A percentile compares a stretch with the other conserved stretches of the same genome.
These are phyloP conservation scores for Channa maculata DNA, from an alignment of 2,113 vertebrate genomes.

Conservation along the genomic window DNA sequence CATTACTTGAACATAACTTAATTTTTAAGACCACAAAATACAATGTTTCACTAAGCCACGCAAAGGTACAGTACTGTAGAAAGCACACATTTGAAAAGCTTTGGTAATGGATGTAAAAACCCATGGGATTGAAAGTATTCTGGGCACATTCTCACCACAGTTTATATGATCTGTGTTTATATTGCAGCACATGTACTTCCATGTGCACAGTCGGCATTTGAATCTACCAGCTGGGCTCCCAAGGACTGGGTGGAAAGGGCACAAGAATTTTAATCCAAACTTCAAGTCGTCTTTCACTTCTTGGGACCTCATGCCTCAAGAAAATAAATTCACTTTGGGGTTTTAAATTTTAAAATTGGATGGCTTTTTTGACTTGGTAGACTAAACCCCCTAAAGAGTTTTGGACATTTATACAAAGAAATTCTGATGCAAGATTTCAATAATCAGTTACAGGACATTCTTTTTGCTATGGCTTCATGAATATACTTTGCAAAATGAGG, in stretches of 20 bases:
- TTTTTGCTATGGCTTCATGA: background rate
- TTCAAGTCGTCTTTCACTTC: no score
- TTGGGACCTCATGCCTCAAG: background rate
- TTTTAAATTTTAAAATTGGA: background rate
- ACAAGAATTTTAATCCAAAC: no score
- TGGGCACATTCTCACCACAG: background rate
- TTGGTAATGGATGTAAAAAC: no score
- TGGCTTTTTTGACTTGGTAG: no score
- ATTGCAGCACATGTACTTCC: background rate
- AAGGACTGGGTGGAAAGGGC: no score
- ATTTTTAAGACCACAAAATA: no score
- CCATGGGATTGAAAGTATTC: no score
- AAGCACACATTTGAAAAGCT: no score
- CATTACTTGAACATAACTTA: no score
- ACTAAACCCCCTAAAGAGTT: background rate
- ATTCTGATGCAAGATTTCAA: background rate
- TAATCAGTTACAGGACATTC: constrained; percentile 5
- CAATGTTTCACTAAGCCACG: no score
- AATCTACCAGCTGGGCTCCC: background rate
- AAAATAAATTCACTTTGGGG: background rate
- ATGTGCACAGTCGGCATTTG: background rate
- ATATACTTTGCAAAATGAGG: background rate
- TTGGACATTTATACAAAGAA: background rate
- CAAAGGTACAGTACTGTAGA: no score
- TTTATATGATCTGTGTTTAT: background rate